Evolutionary conservation across 2,797 vertebrate species (phyloP).

Genomic region (Chelon auratus): DNA sequence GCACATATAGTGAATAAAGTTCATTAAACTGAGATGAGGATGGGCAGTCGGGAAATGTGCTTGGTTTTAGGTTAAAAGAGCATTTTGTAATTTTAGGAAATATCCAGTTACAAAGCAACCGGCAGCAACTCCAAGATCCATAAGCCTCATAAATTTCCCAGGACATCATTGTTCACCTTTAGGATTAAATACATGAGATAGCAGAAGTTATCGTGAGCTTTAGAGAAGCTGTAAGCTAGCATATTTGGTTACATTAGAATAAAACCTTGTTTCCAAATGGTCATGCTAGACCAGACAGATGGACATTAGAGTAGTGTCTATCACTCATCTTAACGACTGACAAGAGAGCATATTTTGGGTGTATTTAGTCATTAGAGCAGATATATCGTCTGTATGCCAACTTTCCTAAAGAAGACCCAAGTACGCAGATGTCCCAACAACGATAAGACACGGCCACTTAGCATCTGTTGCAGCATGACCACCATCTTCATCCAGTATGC

Average conservation of each 20-base stretch:
- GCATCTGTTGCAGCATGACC: slow-evolving; percentile 30
- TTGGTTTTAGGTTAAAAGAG: no score
- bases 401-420: no score
- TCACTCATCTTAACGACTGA: background rate
- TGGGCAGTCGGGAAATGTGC: no score
- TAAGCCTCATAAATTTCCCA: background rate
- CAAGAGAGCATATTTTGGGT: no score
- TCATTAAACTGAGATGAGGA: no score
- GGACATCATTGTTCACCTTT: background rate
- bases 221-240: background rate
- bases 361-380: no score
- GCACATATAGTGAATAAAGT: no score
- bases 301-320: background rate
- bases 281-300: background rate
- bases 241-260: background rate
- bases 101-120: background rate
- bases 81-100: no score
- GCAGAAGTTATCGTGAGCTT: background rate
- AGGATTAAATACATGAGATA: background rate
- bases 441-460: slow-evolving; percentile 13
- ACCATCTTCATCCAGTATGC: slow-evolving; percentile 28
- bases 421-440: background rate
- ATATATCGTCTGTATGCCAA: no score
- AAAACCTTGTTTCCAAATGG: background rate
- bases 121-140: background rate